phyloP scores from a whole-genome alignment of 2,113 vertebrate genomes.

The Pyxicephalus adspersus region DNA sequence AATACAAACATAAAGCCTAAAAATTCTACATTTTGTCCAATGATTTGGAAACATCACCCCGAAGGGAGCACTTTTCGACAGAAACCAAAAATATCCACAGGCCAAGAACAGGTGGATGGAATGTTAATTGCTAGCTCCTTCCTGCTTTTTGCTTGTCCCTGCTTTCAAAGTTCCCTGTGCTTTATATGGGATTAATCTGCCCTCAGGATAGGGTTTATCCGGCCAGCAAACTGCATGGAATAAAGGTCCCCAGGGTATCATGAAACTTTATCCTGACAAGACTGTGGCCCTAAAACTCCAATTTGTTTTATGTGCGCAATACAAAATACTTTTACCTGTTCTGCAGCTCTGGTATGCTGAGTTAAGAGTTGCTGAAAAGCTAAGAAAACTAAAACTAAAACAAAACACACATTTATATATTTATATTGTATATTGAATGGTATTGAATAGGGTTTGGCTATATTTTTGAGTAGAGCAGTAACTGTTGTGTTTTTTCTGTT shows the following conservation, averaged over 20 bases:
- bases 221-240: background rate
- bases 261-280: background rate
- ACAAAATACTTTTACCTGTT: too few relatives aligned
- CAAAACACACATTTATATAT: too few relatives aligned
- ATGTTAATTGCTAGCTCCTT: conserved; percentile 27
- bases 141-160: background rate
- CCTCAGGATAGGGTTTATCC: background rate
- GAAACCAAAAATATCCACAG: background rate
- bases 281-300: background rate
- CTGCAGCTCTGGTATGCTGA: too few relatives aligned
- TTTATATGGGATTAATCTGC: conserved; percentile 21
- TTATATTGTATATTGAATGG: too few relatives aligned
- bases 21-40: background rate
- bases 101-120: conserved; percentile 32
- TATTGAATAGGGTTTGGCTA: too few relatives aligned
- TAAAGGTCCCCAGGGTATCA: background rate
- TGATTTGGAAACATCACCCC: conserved; percentile 7
- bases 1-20: background rate
- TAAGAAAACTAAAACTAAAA: too few relatives aligned
- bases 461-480: too few relatives aligned
- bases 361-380: too few relatives aligned
- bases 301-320: too few relatives aligned
- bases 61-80: conserved; percentile 5
- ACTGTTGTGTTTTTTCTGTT: too few relatives aligned
- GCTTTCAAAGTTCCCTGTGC: background rate